Conservation (phyloP, 2,888 invertebrate species). For the Thumatha senex region DNA sequence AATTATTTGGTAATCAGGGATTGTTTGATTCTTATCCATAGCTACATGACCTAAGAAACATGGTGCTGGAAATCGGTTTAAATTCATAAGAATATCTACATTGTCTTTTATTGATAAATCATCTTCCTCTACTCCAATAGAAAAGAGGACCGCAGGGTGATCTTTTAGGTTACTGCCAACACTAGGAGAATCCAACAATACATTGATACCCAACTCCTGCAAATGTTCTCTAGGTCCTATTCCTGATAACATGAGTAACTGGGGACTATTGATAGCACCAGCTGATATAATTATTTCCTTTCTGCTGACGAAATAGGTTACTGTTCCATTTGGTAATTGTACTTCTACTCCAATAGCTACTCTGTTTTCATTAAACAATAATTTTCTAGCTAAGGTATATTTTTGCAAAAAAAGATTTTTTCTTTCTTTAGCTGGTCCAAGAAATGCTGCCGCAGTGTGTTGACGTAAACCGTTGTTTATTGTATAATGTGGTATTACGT, state of each 20-base stretch:
- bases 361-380: conserved; percentile 14
- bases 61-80: conserved; percentile 39
- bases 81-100: conserved; percentile 26
- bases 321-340: conserved; percentile 28
- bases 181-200: conserved; percentile 43
- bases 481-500: too few relatives aligned
- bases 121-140: conserved; percentile 31
- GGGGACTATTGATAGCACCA: conserved; percentile 57
- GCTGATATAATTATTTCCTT: conserved; percentile 59
- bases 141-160: conserved; percentile 38
- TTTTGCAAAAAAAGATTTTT: conserved; percentile 48
- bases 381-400: conserved; percentile 39
- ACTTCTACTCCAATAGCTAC: conserved; percentile 50
- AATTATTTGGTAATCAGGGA: conserved; percentile 51
- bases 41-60: conserved; percentile 44
- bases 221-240: too few relatives aligned
- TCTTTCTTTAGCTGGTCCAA: conserved; percentile 39
- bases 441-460: conserved; percentile 42
- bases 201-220: conserved; percentile 59
- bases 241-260: too few relatives aligned
- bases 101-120: conserved; percentile 25
- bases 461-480: too few relatives aligned
- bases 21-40: conserved; percentile 37
- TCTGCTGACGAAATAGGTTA: conserved; percentile 35
- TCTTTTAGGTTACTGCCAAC: conserved; percentile 55